Evolutionary conservation across 2,888 invertebrate genomes (phyloP), one percentile per base, ranked within the genome.

Genomic region (Platycheirus rosarum): DNA sequence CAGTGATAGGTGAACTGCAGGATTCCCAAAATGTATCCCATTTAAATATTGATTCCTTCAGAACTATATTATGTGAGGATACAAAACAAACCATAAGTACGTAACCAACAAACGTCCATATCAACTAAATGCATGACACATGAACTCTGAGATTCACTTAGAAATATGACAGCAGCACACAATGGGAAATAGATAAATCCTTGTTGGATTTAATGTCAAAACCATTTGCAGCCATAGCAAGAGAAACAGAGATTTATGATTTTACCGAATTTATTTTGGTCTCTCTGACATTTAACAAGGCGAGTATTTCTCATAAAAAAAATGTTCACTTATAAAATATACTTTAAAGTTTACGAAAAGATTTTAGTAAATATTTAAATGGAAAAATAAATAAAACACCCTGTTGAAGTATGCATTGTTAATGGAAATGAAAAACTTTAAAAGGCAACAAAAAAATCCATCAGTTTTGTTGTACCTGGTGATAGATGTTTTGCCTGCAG

Each of bases 161-260:
- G 37, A 13, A 37, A 13, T 37, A 1, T 37, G 13, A 37, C 37
- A 37, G 5, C 35, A 35, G 35, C 5, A 37, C 13, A n/a, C 13
- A 37, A 13, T 37, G 37, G 13, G 14, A 4, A 13, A 37, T 13
- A 37, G 37, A 37, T 37, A 37, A 37, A 37, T 37, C 37, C 13
- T 13, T 37, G 37, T 37, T 37, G 37, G 37, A 37, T 37, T 37
- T 13, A 37, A n/a, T 37, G 37, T 37, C 37, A 37, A 8, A 32
- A 32, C 4, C 29, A 32, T 32, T 32, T 8, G 8, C 26, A 26
- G 26, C 2, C 29, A 32, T 1, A 32, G 29, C 2, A 23, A 37
- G 13, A 37, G 13, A 37, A 13, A 37, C 37, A 13, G 37, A 23
- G 42, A 51, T 51, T 35, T 35, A 26, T 57, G 23, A 26, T 9